phyloP scores from a whole-genome alignment of 2,888 invertebrate species.

The Drosophila seclusa region DNA sequence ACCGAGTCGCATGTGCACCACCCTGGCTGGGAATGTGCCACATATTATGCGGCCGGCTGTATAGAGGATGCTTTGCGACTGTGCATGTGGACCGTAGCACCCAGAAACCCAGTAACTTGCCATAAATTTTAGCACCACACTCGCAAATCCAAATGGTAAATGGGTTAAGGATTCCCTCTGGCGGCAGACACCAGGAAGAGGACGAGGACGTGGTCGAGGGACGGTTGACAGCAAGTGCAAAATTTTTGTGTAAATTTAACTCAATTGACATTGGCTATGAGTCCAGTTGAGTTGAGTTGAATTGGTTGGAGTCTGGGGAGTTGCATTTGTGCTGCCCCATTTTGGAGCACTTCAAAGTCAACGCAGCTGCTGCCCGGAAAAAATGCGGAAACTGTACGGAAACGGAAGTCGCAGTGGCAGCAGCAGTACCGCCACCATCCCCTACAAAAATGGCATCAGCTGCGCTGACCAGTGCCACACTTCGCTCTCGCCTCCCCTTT shows the following conservation, averaged over 20 bases:
- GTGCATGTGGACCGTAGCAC: conserved; percentile 28
- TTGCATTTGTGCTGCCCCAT: conserved; percentile 35
- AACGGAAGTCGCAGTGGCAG: conserved; percentile 80
- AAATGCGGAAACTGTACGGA: conserved; percentile 79
- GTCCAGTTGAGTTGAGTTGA: conserved; percentile 27
- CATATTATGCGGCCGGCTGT: conserved; percentile 68
- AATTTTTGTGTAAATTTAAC: conserved; percentile 72
- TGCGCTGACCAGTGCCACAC: conserved; percentile 62
- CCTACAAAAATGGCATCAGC: conserved; percentile 63
- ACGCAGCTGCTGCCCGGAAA: conserved; percentile 74
- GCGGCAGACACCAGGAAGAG: conserved; percentile 1
- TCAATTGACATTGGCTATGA: conserved; percentile 75
- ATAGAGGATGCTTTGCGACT: conserved; percentile 23
- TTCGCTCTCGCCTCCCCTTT: conserved; percentile 9
- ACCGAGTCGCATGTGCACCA: background rate
- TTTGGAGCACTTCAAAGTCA: conserved; percentile 77
- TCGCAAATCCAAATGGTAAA: conserved; percentile 63
- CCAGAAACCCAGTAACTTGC: conserved; percentile 73
- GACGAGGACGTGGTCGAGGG: background rate
- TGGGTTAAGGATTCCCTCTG: conserved; percentile 58
- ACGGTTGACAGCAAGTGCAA: conserved; percentile 30
- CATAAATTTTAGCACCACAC: conserved; percentile 71
- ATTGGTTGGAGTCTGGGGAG: conserved; percentile 4
- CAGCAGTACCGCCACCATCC: conserved; percentile 56
- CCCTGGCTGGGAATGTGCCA: conserved; percentile 69